These are phyloP conservation scores for Tachina lurida DNA, from an alignment of 2,888 invertebrate species.

Conservation along the genomic window DNA sequence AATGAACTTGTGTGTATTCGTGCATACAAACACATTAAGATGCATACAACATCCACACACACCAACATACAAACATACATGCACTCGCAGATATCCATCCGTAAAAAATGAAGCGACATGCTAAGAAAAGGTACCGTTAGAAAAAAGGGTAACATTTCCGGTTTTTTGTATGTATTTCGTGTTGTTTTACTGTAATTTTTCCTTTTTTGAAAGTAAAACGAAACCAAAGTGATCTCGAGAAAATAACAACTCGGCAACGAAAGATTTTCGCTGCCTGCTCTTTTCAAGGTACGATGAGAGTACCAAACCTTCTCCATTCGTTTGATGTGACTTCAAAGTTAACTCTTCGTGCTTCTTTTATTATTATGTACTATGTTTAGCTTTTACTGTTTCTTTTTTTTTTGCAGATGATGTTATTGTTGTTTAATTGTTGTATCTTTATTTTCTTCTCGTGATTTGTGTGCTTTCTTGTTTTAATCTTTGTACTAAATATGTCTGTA, in stretches of 20 bases:
- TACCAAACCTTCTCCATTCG: slow-evolving; percentile 46
- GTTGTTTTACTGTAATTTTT: slow-evolving; percentile 52
- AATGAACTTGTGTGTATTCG: slow-evolving; percentile 41
- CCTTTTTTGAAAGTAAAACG: slow-evolving; percentile 48
- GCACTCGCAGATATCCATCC: background rate
- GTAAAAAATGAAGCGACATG: slow-evolving; percentile 15
- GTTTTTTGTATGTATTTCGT: slow-evolving; percentile 59
- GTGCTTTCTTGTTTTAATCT: slow-evolving; percentile 62
- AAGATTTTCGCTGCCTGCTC: slow-evolving; percentile 40
- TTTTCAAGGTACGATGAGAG: slow-evolving; percentile 39
- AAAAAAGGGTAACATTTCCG: slow-evolving; percentile 71
- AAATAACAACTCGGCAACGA: background rate
- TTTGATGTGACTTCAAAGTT: slow-evolving; percentile 36
- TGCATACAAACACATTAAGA: slow-evolving; percentile 14
- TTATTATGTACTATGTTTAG: background rate
- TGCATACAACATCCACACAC: background rate
- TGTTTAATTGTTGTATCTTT: slow-evolving; percentile 66
- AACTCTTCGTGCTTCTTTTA: slow-evolving; percentile 1
- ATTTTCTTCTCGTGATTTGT: slow-evolving; percentile 66
- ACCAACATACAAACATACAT: background rate
- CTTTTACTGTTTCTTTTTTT: slow-evolving; percentile 32
- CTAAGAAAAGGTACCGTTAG: slow-evolving; percentile 61
- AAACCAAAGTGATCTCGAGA: slow-evolving; percentile 19
- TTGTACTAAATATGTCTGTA: slow-evolving; percentile 48
- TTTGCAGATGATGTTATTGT: slow-evolving; percentile 55